Base-by-base conservation (phyloP, 2,113 vertebrate genomes). In the Plectropomus leopardus region DNA sequence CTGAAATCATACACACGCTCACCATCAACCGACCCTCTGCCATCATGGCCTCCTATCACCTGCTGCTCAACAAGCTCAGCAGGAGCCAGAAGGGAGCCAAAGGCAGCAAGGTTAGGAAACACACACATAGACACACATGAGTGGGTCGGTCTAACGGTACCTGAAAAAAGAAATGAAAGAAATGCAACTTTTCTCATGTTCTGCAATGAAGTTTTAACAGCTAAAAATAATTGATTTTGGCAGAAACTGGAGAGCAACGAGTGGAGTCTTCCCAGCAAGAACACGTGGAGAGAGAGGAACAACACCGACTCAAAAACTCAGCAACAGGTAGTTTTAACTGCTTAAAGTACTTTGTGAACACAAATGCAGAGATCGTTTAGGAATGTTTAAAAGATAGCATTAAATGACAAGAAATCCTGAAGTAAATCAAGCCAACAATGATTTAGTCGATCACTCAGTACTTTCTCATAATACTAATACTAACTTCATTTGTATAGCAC, bases 201-300 rank as follows among this genome's bases (percentile, higher is more conserved):
- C 21, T 78, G 0, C 17, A 13, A 16, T 54, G 7, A 70, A 13
- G 30, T 47, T 73, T 71, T 4, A 55, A 53, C 51, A 23, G 11
- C 16, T 65, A 8, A 44, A 44, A 44, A 36, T 73, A 7, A 47
- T 54, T 71, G n/a, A 61, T 78, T 77, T 71, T 86, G 78, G 82
- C 88, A 95, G 96, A 95, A 94, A 84, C 77, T 86, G 82, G 90
- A 94, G 68, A 90, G 77, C 88, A 95, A 89, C 80, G 95, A 96
- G 89, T 96, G 95, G 92, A 96, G 93, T 94, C 94, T 96, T 82
- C 94, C 95, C 72, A 94, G 94, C 89, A 96, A 95, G 92, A 93
- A 86, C 89, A 95, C 95, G 85, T 93, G 87, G 91, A 94, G 94
- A 91, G 94, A 96, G 92, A 96, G 93, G 79, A 94, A 79, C 88